Evolutionary conservation across 2,888 invertebrate genomes (phyloP), one percentile per base, ranked within the genome.

Genomic region (Ischnus inquisitorius): DNA sequence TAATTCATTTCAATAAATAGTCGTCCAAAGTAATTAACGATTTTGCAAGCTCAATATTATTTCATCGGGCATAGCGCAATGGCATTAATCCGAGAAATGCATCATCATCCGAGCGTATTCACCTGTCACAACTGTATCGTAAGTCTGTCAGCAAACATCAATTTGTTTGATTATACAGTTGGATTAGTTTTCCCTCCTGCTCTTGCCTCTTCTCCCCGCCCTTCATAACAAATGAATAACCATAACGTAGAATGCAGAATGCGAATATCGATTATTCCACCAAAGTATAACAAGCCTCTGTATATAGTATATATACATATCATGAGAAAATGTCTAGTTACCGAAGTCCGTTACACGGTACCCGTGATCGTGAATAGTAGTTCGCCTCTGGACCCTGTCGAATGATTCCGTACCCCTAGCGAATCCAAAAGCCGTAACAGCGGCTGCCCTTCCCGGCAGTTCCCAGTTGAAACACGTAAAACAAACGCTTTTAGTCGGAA

Each of bases 401-500:
- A 25, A 48, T 34, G 64, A 64, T 48, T 34, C 48, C 43, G 39
- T 62, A 34, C 34, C 28, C 62, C 10, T n/a, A 14, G 39, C 19
- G 16, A 34, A 19, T 10, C 39, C 68, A 57, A 41, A 67, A 41
- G 80, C 43, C n/a, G 69, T 78, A 84, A 81, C 84, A 78, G 78
- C 69, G 69, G 65, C 65, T 79, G 68, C 74, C 69, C 69, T 69
- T 60, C 69, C 69, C 75, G 39, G 28, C 74, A 65, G 74, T 54
- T 77, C 69, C 25, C 74, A 34, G 74, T 78, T 78, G 84, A 67
- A 84, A 84, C 84, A 84, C 84, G 84, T 84, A 84, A 84, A 84
- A 84, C 84, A 84, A 84, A 84, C 84, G 84, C 84, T 84, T 84
- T 84, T 84, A 84, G 84, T 79, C 78, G 84, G 81, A 84, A 81